Base-by-base conservation (phyloP, 2,797 vertebrate species). In the Eurystomus glaucurus region DNA sequence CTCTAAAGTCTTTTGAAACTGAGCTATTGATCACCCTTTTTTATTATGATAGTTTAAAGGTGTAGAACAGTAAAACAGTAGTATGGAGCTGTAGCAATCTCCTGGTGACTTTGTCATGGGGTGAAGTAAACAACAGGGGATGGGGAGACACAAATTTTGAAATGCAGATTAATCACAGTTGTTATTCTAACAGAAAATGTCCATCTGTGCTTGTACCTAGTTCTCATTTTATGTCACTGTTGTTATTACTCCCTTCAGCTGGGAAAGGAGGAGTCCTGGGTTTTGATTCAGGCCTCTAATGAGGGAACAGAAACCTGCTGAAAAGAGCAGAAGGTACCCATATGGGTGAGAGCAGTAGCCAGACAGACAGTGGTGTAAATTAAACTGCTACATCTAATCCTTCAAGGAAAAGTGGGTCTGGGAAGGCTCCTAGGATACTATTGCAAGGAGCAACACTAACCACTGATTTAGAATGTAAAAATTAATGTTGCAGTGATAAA, bases 291-390 rank as follows among this genome's bases (percentile, higher is more conserved):
- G 54, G 54, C 74, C 76, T 92, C 70, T 94, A 89, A 94, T 62
- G 77, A 92, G 62, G 89, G 58, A 95, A 88, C 37, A 84, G 85
- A 87, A 95, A 88, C 74, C 77, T 89, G 82, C 85, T 96, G 92
- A 68, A 88, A 85, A 72, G 77, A 97, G 70, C 88, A 95, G 93
- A 95, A 94, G 80, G 80, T 87, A 76, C 22, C 74, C 92, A 90
- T 94, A 92, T 66, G 92, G 74, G 70, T 78, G 88, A 89, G 77
- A 87, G 79, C 70, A 85, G 70, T 61, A 93, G 90, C 66, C 88
- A 93, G 92, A 91, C 58, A 96, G 61, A 66, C 28, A 51, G 46
- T 39, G n/a, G 58, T 76, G 80, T 87, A 85, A 92, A 93, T 89
- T 85, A 93, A 93, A 78, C 33, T 35, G 21, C 72, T 86, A 19